Base-by-base conservation (phyloP, 1,140 invertebrate genomes). In the Latrodectus geometricus region DNA sequence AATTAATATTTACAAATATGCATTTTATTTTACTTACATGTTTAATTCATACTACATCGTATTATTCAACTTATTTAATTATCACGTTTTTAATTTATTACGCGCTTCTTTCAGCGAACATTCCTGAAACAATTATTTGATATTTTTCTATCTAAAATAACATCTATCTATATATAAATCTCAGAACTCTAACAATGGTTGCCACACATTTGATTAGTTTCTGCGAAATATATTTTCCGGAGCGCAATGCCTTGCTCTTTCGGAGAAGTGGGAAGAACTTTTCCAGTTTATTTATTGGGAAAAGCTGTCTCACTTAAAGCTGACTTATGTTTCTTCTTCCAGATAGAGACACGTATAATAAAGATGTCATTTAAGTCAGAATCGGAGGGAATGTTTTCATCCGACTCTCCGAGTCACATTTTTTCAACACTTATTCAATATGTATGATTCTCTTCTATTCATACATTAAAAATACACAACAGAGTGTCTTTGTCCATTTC, bases 301-400 rank as follows among this genome's bases (percentile, higher is more conserved):
- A 35, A 52, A 70, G 68, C 66, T 50, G 52, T 83, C 80, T 23
- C 56, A 52, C n/a, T 61, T 48, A n/a, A 8, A 74, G 50, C 9
- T 83, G 80, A 83, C 80, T 74, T 83, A 66, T 54, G 35, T 52
- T 56, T 70, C 20, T 65, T 61, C 54, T 83, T n/a, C 17, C 4
- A 72, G 70, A 83, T 61, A 50, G 72, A 73, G 70, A 74, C 56
- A 74, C 54, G 15, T 56, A 15, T 83, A 83, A 83, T 83, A 83
- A 83, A 83, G 52, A 65, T 83, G 80, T 83, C 80, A 74, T 74
- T 83, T 83, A 83, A 83, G 69, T 74, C 23, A 66, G 21, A 52
- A 54, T 83, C 35, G 12, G 23, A 35, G 70, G 52, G 17, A 83
- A 74, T 15, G 48, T 80, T 80, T 20, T 65, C 21, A 48, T 78